These are phyloP conservation scores for Hemibagrus guttatus DNA, from an alignment of 2,797 vertebrate genomes.

Conservation along the genomic window DNA sequence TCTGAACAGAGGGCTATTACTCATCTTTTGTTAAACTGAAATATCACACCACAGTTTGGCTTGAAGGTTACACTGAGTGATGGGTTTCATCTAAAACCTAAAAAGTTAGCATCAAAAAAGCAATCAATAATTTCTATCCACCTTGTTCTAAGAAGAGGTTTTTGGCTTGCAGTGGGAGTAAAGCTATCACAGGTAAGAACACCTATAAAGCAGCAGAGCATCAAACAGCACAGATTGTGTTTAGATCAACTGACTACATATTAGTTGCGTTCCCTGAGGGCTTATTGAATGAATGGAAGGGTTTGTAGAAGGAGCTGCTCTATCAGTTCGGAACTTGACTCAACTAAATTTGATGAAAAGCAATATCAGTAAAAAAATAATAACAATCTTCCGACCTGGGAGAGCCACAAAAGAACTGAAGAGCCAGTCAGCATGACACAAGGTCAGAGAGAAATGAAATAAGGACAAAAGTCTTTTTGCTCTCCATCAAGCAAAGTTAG, in stretches of 20 bases:
- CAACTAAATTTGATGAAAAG: constrained; percentile 23
- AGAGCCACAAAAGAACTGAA: constrained; percentile 13
- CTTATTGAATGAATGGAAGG: constrained; percentile 2
- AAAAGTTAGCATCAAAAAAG: background rate
- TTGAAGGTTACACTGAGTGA: constrained; percentile 20
- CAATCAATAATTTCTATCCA: background rate
- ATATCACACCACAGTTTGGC: constrained; percentile 2
- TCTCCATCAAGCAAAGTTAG: background rate
- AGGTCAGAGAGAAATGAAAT: constrained; percentile 24
- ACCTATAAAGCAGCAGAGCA: background rate
- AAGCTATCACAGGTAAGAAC: background rate
- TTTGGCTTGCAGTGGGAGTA: constrained; percentile 4
- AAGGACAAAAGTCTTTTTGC: constrained; percentile 22
- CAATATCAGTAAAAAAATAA: constrained; percentile 18
- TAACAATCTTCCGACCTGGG: constrained; percentile 10
- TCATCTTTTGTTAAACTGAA: constrained; percentile 40
- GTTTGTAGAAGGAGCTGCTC: constrained; percentile 1
- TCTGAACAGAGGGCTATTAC: constrained; percentile 9
- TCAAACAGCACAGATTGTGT: constrained; percentile 11
- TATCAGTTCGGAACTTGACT: constrained; percentile 15
- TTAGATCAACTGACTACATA: constrained; percentile 6
- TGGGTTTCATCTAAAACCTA: background rate
- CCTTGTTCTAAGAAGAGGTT: background rate
- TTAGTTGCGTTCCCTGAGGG: constrained; percentile 22
- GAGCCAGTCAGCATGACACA: constrained; percentile 3